These are phyloP conservation scores for Hylia prasina DNA, from an alignment of 2,113 vertebrate genomes.

Conservation along the genomic window DNA sequence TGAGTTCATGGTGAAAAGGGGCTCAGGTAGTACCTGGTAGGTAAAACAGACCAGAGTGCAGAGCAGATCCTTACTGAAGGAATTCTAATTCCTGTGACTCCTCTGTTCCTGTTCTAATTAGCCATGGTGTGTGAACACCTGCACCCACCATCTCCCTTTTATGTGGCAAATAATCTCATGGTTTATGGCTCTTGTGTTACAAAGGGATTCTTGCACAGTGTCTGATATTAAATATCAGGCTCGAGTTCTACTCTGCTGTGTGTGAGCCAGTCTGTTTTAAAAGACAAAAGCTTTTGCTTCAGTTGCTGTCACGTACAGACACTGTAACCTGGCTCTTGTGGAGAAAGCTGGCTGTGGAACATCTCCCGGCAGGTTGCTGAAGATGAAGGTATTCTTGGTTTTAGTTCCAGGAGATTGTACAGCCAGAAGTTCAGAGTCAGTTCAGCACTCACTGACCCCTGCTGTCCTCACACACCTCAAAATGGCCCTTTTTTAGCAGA, in stretches of 20 bases:
- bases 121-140: not conserved
- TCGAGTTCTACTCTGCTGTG: constrained; percentile 6
- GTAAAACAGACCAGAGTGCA: not conserved
- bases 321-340: constrained; percentile 40
- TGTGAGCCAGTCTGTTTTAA: constrained; percentile 21
- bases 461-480: constrained; percentile 52
- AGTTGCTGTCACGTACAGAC: constrained; percentile 19
- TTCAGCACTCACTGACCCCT: constrained; percentile 47
- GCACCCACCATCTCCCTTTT: not conserved
- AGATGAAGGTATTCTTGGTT: constrained; percentile 53
- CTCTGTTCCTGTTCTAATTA: constrained; percentile 2
- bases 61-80: not conserved
- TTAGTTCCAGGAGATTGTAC: constrained; percentile 58
- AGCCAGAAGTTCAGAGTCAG: constrained; percentile 61
- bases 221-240: not conserved
- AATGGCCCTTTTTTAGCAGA: constrained; percentile 26
- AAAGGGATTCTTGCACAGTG: not conserved
- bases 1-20: not conserved
- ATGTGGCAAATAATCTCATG: not conserved
- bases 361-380: constrained; percentile 49
- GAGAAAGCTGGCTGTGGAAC: constrained; percentile 56
- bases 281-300: constrained; percentile 50
- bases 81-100: not conserved
- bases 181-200: not conserved
- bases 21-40: not conserved